Conservation (phyloP, 2,888 invertebrate species). For the Cremastinae sp. region DNA sequence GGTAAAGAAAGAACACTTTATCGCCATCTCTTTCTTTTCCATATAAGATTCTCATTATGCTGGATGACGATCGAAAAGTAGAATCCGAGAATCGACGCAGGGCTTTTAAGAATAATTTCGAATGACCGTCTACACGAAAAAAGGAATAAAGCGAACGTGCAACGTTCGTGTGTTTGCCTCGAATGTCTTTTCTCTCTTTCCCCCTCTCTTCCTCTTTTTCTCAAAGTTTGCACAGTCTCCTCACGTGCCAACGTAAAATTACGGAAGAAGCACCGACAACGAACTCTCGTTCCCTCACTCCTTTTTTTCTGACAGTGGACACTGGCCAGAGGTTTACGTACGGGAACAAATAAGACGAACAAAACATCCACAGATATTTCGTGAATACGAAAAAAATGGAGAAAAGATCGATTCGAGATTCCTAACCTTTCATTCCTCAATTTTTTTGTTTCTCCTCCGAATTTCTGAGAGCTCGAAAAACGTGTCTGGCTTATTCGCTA, state of each 20-base stretch:
- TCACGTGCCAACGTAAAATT: constrained; percentile 77
- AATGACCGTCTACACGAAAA: constrained; percentile 44
- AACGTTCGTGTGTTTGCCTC: constrained; percentile 62
- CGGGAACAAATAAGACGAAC: constrained; percentile 34
- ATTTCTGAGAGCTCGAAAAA: no score
- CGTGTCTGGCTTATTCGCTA: constrained; percentile 31
- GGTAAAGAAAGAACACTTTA: no score
- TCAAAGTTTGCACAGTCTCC: constrained; percentile 73
- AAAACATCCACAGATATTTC: constrained; percentile 30
- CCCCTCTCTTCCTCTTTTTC: constrained; percentile 20
- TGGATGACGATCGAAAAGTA: constrained; percentile 29
- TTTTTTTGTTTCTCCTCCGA: not conserved
- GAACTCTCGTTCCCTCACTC: constrained; percentile 58
- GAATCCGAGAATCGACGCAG: constrained; percentile 27
- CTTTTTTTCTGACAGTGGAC: constrained; percentile 17
- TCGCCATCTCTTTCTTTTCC: no score
- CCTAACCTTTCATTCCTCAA: constrained; percentile 22
- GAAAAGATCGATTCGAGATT: constrained; percentile 52
- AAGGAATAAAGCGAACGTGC: constrained; percentile 37
- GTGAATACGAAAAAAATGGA: constrained; percentile 35
- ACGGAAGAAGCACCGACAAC: constrained; percentile 59
- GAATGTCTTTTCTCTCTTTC: constrained; percentile 24
- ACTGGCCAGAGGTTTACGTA: constrained; percentile 53
- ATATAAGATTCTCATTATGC: no score
- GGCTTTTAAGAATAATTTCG: constrained; percentile 13